Evolutionary conservation across 1,140 invertebrate genomes (phyloP), one percentile per base, ranked within the genome.

Genomic region (Heliconius melpomene): DNA sequence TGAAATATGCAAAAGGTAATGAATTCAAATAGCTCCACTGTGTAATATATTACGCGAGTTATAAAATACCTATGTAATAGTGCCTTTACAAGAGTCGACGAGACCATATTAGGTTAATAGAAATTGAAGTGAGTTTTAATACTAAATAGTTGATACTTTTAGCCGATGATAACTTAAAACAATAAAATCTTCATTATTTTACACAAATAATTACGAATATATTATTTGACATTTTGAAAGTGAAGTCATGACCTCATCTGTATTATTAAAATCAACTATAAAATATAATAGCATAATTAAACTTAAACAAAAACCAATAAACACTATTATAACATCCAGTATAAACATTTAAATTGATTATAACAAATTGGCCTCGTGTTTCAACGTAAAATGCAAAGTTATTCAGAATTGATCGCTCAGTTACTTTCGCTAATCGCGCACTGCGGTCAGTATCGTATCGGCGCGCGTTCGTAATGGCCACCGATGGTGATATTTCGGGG

Each of bases 351-450:
- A 74, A 18, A 26, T 74, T 23, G 46, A 7, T 29, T 66, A 66
- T 66, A 66, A 29, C 23, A 16, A 66, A 66, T 66, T 29, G 60
- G 60, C 60, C 60, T 29, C 60, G 60, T 26, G 13, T 66, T 29
- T 66, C 11, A 66, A 29, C 60, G 11, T 66, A 66, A 66, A 80
- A 80, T 78, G 76, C 72, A 82, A 76, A 79, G 74, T 80, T 80
- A 78, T 78, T 75, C 78, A 7, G 40, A 77, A 80, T 77, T 77
- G 52, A 78, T 82, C 76, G 73, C 70, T 60, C 72, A 50, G 74
- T 72, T 72, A 86, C 85, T 86, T 86, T 86, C 85, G 85, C 85
- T 72, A 60, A 81, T 79, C 72, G 77, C 32, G 72, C 66, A 72
- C 74, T 66, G 74, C 76, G 73, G 60, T 77, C 81, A 82, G 83